A percentile compares a stretch with the other conserved stretches of the same genome.
These are phyloP conservation scores for Thymelicus acteon DNA, from an alignment of 2,888 invertebrate species.

Conservation along the genomic window DNA sequence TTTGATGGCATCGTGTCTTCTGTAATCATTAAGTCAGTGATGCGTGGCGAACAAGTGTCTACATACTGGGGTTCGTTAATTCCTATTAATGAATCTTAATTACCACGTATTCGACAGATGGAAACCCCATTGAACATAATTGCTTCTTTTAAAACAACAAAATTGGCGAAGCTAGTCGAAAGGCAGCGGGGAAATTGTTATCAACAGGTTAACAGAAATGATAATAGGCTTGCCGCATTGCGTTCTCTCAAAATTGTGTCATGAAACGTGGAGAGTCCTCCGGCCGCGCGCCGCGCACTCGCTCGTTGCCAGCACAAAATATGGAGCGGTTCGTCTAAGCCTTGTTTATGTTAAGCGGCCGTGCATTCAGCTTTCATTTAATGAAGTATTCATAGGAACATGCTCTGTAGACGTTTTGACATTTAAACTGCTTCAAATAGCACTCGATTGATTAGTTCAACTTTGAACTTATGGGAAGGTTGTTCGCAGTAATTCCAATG, in stretches of 20 bases:
- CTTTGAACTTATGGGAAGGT: no score
- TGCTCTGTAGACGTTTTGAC: neutral
- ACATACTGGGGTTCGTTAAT: neutral
- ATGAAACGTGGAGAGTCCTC: conserved; percentile 14
- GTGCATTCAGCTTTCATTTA: conserved; percentile 12
- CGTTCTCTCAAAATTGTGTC: conserved; percentile 29
- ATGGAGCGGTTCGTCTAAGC: conserved; percentile 6
- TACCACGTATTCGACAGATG: neutral
- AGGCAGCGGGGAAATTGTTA: conserved; percentile 8
- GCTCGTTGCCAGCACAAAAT: conserved; percentile 3
- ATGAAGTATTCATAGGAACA: conserved; percentile 10
- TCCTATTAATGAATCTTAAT: neutral
- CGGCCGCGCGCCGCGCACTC: neutral
- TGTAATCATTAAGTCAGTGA: no score
- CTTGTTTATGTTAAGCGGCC: conserved; percentile 15
- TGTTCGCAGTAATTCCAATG: no score
- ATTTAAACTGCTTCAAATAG: no score
- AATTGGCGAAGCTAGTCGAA: neutral
- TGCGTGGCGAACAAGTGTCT: neutral
- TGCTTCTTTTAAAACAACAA: neutral
- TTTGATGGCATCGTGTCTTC: no score
- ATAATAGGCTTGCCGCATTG: conserved; percentile 25
- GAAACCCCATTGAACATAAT: neutral
- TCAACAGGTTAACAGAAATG: conserved; percentile 22
- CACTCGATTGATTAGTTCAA: no score